phyloP scores from a whole-genome alignment of 2,113 vertebrate species.

The Mus musculus region GRCm39 chr13:83216001-83216500 shows the following conservation, averaged over 20 bases:
- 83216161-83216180: neutral
- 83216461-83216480: neutral
- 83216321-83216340: neutral
- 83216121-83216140: neutral
- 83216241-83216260: neutral
- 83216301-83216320: neutral
- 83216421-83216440: neutral
- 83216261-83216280: neutral
- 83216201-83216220: neutral
- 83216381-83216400: no score
- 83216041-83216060: neutral
- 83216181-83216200: neutral
- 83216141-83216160: neutral
- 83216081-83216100: neutral
- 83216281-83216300: conserved; percentile 40
- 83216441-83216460: neutral
- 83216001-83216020: neutral
- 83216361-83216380: neutral
- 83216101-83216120: neutral
- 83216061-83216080: neutral
- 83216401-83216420: neutral
- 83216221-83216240: neutral
- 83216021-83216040: neutral
- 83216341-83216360: neutral
- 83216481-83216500: rapidly evolving